Percentiles rank a stretch among this genome's conserved stretches.
Evolutionary conservation across 2,888 invertebrate species (phyloP).

Genomic region (Celastrina argiolus): DNA sequence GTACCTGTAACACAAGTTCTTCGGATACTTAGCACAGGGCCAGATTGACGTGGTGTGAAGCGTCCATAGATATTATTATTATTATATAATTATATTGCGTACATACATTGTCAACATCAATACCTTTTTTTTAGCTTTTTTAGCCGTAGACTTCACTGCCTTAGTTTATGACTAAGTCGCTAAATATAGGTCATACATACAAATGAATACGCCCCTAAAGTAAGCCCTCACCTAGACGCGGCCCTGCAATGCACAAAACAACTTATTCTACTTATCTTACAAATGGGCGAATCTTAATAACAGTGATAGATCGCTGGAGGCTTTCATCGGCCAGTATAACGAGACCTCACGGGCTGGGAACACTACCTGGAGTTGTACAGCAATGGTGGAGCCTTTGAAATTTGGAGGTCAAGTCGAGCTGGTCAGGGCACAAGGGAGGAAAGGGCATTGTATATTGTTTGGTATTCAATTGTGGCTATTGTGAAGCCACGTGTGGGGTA

Average conservation of each 20-base stretch:
- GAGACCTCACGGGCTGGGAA: conserved; percentile 40
- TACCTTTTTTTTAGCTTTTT: no score
- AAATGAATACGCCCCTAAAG: no score
- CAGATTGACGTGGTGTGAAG: no score
- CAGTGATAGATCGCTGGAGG: conserved; percentile 55
- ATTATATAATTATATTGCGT: no score
- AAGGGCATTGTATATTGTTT: conserved; percentile 74
- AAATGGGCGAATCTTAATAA: conserved; percentile 57
- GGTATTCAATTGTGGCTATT: conserved; percentile 75
- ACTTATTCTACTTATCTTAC: conserved; percentile 42
- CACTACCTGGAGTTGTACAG: conserved; percentile 30
- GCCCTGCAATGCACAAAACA: conserved; percentile 23
- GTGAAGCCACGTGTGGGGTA: conserved; percentile 69
- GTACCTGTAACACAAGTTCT: no score
- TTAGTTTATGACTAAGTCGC: no score
- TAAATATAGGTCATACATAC: no score
- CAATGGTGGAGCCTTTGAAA: conserved; percentile 37
- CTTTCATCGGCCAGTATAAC: conserved; percentile 39
- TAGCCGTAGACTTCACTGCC: no score
- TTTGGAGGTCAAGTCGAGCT: conserved; percentile 43
- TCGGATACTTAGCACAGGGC: no score
- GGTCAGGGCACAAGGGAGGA: conserved; percentile 64
- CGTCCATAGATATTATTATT: no score
- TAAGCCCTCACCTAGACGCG: no score
- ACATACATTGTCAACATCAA: no score